These are phyloP conservation scores for Pachypeltis micranthus DNA, from an alignment of 1,140 invertebrate genomes.

Conservation along the genomic window DNA sequence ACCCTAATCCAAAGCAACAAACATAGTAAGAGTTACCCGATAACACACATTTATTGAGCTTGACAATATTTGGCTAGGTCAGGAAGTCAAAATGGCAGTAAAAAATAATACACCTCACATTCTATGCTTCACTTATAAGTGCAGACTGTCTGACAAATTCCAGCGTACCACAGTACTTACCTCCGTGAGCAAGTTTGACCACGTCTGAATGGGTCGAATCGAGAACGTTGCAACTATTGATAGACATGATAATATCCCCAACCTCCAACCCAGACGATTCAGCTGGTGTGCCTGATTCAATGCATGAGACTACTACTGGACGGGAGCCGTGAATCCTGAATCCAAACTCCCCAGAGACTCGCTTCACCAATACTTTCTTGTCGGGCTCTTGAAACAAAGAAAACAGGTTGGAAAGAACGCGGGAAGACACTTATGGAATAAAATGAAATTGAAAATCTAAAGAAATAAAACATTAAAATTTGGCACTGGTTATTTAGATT, in stretches of 20 bases:
- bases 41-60: background rate
- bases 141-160: background rate
- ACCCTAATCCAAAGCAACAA: too few species aligned
- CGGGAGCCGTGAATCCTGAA: slow-evolving; percentile 91
- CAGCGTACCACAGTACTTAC: slow-evolving; percentile 46
- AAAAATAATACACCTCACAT: background rate
- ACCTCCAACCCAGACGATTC: slow-evolving; percentile 82
- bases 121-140: too few species aligned
- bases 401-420: too few species aligned
- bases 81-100: background rate
- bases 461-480: too few species aligned
- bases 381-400: slow-evolving; percentile 57
- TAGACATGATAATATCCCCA: slow-evolving; percentile 84
- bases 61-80: background rate
- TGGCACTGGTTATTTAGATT: too few species aligned
- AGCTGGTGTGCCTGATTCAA: slow-evolving; percentile 82
- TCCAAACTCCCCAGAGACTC: slow-evolving; percentile 82
- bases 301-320: slow-evolving; percentile 88
- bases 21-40: too few species aligned
- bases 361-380: slow-evolving; percentile 67
- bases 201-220: slow-evolving; percentile 89
- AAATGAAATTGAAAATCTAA: too few species aligned
- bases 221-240: slow-evolving; percentile 81
- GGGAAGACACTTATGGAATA: too few species aligned
- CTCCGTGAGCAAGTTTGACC: slow-evolving; percentile 81